Conservation (phyloP, 2,113 vertebrate genomes). For the Poeciliopsis prolifica region DNA sequence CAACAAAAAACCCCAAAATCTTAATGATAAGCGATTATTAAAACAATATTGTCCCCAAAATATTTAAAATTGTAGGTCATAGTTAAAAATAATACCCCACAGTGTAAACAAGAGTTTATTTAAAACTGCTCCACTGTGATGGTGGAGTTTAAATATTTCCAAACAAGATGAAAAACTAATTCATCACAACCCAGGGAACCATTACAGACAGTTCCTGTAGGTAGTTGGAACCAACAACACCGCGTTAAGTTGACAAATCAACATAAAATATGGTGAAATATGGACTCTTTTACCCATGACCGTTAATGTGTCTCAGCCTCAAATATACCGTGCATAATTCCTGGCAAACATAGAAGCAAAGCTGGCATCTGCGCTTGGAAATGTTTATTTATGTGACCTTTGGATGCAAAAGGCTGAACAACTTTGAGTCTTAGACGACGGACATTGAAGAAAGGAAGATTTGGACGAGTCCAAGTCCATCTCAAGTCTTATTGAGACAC, state of each 20-base stretch:
- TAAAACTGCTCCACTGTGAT: not conserved
- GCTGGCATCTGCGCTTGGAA: conserved; percentile 54
- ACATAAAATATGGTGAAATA: conserved; percentile 45
- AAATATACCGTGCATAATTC: conserved; percentile 54
- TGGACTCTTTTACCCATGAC: conserved; percentile 7
- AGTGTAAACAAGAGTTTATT: not conserved
- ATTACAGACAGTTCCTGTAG: conserved; percentile 31
- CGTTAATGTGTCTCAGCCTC: conserved; percentile 37
- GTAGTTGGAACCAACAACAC: conserved; percentile 39
- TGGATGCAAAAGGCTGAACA: conserved; percentile 47
- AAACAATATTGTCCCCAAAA: too few relatives aligned
- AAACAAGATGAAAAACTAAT: conserved; percentile 3
- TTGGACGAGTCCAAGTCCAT: conserved; percentile 1
- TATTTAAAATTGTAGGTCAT: too few relatives aligned
- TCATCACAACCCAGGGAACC: conserved; percentile 26
- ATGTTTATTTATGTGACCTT: conserved; percentile 64
- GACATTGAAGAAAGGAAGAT: conserved; percentile 21
- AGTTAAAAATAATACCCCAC: not conserved
- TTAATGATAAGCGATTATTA: not conserved
- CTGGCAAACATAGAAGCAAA: conserved; percentile 50
- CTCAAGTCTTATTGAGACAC: too few relatives aligned
- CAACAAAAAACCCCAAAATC: not conserved
- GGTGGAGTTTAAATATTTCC: not conserved
- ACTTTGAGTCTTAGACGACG: conserved; percentile 12
- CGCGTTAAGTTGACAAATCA: conserved; percentile 45